These are phyloP conservation scores for Amphilophus citrinellus DNA, from an alignment of 2,113 vertebrate species.

Conservation along the genomic window DNA sequence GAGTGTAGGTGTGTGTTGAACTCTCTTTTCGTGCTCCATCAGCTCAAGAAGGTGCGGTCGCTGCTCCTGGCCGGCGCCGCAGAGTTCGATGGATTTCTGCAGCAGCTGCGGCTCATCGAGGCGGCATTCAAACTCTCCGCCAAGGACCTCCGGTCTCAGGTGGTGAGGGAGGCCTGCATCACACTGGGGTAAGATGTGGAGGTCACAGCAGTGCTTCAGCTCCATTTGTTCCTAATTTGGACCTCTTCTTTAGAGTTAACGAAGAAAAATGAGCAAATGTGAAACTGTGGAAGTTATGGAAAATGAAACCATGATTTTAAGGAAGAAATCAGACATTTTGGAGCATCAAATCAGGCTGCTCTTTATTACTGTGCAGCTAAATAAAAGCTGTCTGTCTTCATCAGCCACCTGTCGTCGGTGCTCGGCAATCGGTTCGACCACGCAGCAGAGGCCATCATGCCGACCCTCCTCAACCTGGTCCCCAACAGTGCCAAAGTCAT, in stretches of 20 bases:
- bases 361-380: neutral
- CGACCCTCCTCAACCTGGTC: constrained; percentile 91
- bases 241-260: neutral
- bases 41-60: constrained; percentile 95
- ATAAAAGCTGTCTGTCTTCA: neutral
- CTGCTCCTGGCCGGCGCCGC: constrained; percentile 91
- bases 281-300: neutral
- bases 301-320: neutral
- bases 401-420: constrained; percentile 91
- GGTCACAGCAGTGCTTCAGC: neutral
- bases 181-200: constrained; percentile 89
- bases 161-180: constrained; percentile 96
- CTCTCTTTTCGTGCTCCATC: neutral
- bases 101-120: constrained; percentile 92
- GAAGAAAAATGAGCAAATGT: neutral
- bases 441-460: constrained; percentile 92
- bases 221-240: neutral
- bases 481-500: constrained; percentile 96
- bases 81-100: constrained; percentile 90
- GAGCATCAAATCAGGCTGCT: neutral
- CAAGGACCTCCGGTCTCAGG: constrained; percentile 95
- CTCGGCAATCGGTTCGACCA: constrained; percentile 94
- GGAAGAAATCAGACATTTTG: neutral
- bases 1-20: neutral
- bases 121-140: constrained; percentile 93